Conservation (phyloP, 2,113 vertebrate genomes). For the Dendrocopos noguchii region DNA sequence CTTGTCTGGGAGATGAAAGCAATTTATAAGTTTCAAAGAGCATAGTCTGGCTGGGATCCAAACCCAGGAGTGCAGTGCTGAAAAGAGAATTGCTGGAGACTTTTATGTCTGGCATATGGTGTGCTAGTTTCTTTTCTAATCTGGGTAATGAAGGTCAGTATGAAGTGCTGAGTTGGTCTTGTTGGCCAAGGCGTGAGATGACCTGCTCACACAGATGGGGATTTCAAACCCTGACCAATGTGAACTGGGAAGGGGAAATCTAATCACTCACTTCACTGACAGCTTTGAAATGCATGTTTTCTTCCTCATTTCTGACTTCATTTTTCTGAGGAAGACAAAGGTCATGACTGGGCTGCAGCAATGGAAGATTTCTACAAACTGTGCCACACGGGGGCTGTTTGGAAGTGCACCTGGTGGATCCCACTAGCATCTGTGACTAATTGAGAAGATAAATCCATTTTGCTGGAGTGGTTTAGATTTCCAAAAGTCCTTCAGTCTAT, state of each 20-base stretch:
- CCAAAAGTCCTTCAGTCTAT: slow-evolving; percentile 55
- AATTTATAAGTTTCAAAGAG: slow-evolving; percentile 74
- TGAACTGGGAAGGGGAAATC: neutral
- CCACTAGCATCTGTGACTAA: slow-evolving; percentile 55
- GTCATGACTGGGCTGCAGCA: neutral
- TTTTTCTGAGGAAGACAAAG: slow-evolving; percentile 1
- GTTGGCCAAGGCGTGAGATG: slow-evolving; percentile 36
- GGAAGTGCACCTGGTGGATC: slow-evolving; percentile 48
- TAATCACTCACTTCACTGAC: neutral
- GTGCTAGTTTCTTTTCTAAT: slow-evolving; percentile 56
- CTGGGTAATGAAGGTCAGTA: slow-evolving; percentile 55
- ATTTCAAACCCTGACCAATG: neutral
- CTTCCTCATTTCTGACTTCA: neutral
- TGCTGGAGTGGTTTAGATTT: slow-evolving; percentile 54
- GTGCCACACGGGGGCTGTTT: neutral
- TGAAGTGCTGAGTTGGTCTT: slow-evolving; percentile 44
- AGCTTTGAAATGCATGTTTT: neutral
- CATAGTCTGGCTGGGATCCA: slow-evolving; percentile 62
- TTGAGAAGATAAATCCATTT: slow-evolving; percentile 67
- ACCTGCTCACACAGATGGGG: slow-evolving; percentile 1
- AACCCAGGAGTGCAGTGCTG: slow-evolving; percentile 46
- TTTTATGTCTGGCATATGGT: slow-evolving; percentile 61
- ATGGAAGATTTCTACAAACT: neutral
- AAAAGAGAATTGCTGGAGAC: slow-evolving; percentile 58
- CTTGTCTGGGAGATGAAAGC: slow-evolving; percentile 70